Conservation (phyloP, 2,888 invertebrate genomes). For the Stenodera caucasica region DNA sequence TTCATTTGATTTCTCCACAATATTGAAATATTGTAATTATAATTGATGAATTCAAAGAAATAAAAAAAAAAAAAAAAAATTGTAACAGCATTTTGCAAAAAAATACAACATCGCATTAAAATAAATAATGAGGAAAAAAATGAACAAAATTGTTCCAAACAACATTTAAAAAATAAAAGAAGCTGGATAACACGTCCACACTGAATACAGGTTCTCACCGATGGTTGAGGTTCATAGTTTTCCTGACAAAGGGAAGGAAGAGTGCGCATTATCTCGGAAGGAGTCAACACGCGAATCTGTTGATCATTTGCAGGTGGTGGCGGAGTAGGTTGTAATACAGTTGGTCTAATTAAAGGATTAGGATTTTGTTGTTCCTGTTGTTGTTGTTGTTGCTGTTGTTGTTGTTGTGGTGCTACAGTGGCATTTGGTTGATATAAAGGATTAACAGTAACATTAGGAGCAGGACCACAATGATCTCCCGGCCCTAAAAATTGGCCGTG, state of each 20-base stretch:
- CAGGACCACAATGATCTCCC: constrained; percentile 62
- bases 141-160: constrained; percentile 32
- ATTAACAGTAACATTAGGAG: constrained; percentile 70
- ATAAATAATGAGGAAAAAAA: constrained; percentile 23
- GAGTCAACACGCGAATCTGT: constrained; percentile 85
- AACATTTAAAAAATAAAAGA: constrained; percentile 35
- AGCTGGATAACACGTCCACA: constrained; percentile 32
- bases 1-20: neutral
- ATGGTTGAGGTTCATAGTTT: constrained; percentile 65
- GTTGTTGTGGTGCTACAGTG: constrained; percentile 31
- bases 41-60: neutral
- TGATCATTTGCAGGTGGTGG: constrained; percentile 63
- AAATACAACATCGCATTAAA: constrained; percentile 20
- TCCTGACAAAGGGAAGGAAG: constrained; percentile 80
- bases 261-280: constrained; percentile 89
- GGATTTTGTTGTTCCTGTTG: constrained; percentile 28
- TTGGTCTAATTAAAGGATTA: constrained; percentile 62
- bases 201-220: constrained; percentile 52
- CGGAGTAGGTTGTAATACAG: constrained; percentile 17
- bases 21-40: neutral
- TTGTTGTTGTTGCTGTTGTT: constrained; percentile 31
- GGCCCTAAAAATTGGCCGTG: constrained; percentile 55
- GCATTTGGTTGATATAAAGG: constrained; percentile 56
- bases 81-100: constrained; percentile 21
- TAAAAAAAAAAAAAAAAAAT: neutral